Evolutionary conservation across 1,140 invertebrate genomes (phyloP).

Genomic region (Battus philenor): DNA sequence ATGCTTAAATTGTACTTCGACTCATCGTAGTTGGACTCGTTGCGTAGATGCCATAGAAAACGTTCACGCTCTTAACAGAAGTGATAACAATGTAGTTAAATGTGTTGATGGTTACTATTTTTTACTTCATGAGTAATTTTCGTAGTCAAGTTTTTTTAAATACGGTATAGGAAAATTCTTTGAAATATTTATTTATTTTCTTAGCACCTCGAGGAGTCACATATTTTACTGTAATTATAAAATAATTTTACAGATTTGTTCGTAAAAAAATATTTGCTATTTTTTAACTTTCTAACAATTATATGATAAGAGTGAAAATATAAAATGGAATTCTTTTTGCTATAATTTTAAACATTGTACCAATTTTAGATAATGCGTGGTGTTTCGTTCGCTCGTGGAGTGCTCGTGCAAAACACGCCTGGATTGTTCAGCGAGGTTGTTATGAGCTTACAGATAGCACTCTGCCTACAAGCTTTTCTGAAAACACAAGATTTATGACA

Average conservation of each 20-base stretch:
- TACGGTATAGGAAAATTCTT: background rate
- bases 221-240: background rate
- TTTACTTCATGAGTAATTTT: background rate
- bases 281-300: background rate
- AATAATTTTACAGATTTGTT: background rate
- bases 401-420: slow-evolving; percentile 46
- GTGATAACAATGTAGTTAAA: slow-evolving; percentile 34
- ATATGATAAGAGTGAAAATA: too few species aligned
- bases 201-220: too few species aligned
- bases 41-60: slow-evolving; percentile 44
- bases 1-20: slow-evolving; percentile 58
- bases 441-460: slow-evolving; percentile 38
- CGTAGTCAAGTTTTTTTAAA: background rate
- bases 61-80: slow-evolving; percentile 33
- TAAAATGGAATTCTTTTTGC: background rate
- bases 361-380: slow-evolving; percentile 47
- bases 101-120: slow-evolving; percentile 43
- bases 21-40: slow-evolving; percentile 27
- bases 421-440: slow-evolving; percentile 65
- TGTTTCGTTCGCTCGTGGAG: slow-evolving; percentile 62
- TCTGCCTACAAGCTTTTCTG: slow-evolving; percentile 26
- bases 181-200: background rate
- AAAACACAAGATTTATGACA: slow-evolving; percentile 47
- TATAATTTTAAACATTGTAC: background rate
- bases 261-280: background rate